Evolutionary conservation across 2,113 vertebrate genomes (phyloP), one percentile per base, ranked within the genome.

Genomic region (Cyprichromis sp.): DNA sequence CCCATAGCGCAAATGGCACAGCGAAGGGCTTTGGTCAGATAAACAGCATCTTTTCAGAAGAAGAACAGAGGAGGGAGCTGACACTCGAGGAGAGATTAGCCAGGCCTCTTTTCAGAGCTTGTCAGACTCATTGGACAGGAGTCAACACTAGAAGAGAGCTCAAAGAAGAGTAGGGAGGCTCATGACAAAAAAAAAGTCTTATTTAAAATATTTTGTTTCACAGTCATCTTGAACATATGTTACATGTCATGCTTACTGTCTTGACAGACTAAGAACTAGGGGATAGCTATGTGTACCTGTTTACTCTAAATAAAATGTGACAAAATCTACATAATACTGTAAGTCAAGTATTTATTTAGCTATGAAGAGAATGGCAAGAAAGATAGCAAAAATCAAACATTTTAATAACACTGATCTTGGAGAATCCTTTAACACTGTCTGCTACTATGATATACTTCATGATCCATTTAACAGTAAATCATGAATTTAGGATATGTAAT

Each of bases 21-120:
- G 89, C 47, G 55, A 81, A 92, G 89, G 92, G 85, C 92, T 95
- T 83, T 87, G 94, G 94, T 94, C 93, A 95, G 95, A 95, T 94
- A 94, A 95, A 95, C 92, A 94, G 91, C 90, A 86, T 94, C 89
- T 92, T 92, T 92, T 94, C 90, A 93, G 82, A 85, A 68, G 36
- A 85, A 92, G 94, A 94, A 94, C 90, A 91, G 92, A 94, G 91
- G 83, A 92, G 78, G 59, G 68, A 90, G 89, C 86, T 92, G 94
- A 95, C 94, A 95, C 91, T 90, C 8, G 59, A 88, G 80, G 71
- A 89, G 91, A 94, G 95, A 95, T 96, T 95, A 95, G 87, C 83
- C 1, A 83, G 73, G 82, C 79, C 86, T 91, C 90, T 93, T 94
- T 95, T 95, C 87, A 92, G 90, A 86, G 86, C 86, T 81, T 91